A percentile compares a stretch with the other conserved stretches of the same genome.
Evolutionary conservation across 2,113 vertebrate species (phyloP).

Genomic region (Galbula dea): DNA sequence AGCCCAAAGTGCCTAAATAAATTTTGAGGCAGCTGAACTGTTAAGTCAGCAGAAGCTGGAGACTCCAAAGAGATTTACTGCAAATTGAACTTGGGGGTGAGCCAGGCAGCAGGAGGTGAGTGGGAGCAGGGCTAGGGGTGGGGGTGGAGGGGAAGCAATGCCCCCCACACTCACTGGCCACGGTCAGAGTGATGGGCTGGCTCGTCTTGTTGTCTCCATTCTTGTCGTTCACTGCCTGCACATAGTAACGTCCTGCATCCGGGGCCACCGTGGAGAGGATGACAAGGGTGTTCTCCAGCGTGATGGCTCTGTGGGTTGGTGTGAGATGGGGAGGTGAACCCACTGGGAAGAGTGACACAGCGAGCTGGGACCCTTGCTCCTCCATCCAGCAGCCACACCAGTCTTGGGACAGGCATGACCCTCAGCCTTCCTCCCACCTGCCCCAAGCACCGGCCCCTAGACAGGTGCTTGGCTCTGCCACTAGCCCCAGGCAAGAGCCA

Average conservation of each 20-base stretch:
- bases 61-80: conserved; percentile 44
- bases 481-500: background rate
- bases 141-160: background rate
- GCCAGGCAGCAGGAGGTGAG: background rate
- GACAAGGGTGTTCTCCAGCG: conserved; percentile 94
- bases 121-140: background rate
- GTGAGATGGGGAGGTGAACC: accelerated
- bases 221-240: conserved; percentile 96
- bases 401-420: background rate
- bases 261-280: conserved; percentile 95
- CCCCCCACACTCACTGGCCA: conserved; percentile 86
- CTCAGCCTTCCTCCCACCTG: background rate
- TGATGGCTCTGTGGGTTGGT: conserved; percentile 81
- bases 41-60: conserved; percentile 6
- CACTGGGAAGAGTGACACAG: accelerated
- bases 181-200: conserved; percentile 89
- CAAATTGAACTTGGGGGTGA: conserved; percentile 18
- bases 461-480: background rate
- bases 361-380: accelerated
- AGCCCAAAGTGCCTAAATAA: background rate
- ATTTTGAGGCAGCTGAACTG: background rate
- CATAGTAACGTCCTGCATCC: conserved; percentile 92
- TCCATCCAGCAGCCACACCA: background rate
- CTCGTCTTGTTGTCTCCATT: conserved; percentile 98
- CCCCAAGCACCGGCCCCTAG: background rate